Evolutionary conservation across 1,140 invertebrate genomes (phyloP).

Genomic region (Yoshiicerus persimilis): DNA sequence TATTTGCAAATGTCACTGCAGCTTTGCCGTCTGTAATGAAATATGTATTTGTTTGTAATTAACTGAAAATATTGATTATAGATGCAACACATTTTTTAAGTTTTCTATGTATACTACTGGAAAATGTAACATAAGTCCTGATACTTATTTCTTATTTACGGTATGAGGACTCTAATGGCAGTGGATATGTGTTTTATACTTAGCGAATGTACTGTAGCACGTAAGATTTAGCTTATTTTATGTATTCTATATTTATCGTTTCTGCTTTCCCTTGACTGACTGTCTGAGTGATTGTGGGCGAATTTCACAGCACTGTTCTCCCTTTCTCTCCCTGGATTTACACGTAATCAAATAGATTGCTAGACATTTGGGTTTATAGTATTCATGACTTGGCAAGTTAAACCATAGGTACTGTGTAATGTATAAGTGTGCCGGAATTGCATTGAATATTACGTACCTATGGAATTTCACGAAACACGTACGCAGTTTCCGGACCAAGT

Average conservation of each 20-base stretch:
- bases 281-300: neutral
- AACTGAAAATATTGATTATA: no score
- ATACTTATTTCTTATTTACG: neutral
- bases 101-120: neutral
- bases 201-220: neutral
- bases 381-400: neutral
- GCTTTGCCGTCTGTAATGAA: no score
- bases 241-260: neutral
- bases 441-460: neutral
- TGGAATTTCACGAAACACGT: neutral
- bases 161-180: no score
- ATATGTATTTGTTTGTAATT: no score
- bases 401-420: neutral
- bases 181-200: neutral
- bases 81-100: no score
- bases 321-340: neutral
- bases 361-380: neutral
- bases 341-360: neutral
- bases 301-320: neutral
- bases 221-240: neutral
- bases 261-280: neutral
- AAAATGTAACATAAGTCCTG: neutral
- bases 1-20: no score
- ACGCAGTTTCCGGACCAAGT: neutral
- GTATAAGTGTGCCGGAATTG: neutral